Evolutionary conservation across 2,797 vertebrate species (phyloP).

Genomic region (Pelochelys cantorii): DNA sequence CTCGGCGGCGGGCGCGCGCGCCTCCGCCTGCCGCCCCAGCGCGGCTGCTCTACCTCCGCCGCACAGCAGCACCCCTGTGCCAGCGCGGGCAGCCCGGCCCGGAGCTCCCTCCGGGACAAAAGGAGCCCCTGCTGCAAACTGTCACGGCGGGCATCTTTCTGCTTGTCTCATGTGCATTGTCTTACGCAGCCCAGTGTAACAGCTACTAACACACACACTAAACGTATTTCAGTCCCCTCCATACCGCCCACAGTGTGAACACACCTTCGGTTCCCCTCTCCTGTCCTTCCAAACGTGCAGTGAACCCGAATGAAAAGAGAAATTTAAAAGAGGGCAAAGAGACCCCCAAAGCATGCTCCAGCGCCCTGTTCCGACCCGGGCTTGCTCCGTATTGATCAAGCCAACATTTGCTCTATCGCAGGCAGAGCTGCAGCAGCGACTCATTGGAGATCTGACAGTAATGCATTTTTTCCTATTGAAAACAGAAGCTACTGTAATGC

Average conservation of each 20-base stretch:
- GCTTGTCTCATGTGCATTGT: background rate
- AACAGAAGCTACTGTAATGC: constrained; percentile 88
- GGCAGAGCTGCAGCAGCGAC: constrained; percentile 79
- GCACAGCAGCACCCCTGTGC: background rate
- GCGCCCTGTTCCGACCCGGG: background rate
- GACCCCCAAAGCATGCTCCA: background rate
- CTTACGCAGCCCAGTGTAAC: background rate
- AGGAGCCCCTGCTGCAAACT: too few species aligned
- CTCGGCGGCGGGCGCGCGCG: background rate
- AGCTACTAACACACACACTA: background rate
- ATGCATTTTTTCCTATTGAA: constrained; percentile 84
- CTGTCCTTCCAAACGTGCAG: background rate
- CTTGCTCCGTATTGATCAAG: constrained; percentile 19
- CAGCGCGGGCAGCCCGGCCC: background rate
- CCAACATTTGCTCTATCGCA: constrained; percentile 46
- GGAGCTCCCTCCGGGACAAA: background rate
- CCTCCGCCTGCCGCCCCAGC: constrained; percentile 48
- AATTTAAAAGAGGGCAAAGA: constrained; percentile 18
- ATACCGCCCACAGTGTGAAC: background rate
- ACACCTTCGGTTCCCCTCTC: background rate
- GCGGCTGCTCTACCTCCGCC: background rate
- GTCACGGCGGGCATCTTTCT: background rate
- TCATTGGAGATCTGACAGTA: constrained; percentile 86
- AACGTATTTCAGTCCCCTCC: background rate
- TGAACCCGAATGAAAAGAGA: background rate